phyloP scores from a whole-genome alignment of 1,140 invertebrate species.

The Armadillidium nasatum region DNA sequence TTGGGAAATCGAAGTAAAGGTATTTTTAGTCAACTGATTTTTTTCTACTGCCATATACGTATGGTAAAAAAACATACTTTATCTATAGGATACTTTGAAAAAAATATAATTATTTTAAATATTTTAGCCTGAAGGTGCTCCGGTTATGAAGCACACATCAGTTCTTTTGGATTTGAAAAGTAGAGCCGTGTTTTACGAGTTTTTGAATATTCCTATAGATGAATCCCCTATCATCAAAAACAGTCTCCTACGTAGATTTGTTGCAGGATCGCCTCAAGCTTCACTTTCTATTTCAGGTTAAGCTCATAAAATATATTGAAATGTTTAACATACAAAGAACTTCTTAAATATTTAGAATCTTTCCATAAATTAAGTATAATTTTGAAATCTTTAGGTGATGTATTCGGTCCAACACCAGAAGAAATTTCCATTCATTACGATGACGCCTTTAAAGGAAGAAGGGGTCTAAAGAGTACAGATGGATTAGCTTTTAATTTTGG shows the following conservation, averaged over 20 bases:
- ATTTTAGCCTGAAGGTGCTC: conserved; percentile 55
- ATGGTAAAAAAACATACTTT: too few species aligned
- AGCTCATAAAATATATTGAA: background rate
- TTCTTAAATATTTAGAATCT: background rate
- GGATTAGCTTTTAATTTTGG: conserved; percentile 59
- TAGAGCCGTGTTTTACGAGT: conserved; percentile 54
- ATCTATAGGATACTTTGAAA: too few species aligned
- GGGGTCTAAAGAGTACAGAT: conserved; percentile 49
- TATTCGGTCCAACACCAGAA: conserved; percentile 62
- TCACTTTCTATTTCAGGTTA: conserved; percentile 49
- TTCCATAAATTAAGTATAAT: background rate
- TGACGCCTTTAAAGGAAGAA: conserved; percentile 31
- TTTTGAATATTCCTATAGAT: conserved; percentile 58
- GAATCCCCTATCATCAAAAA: conserved; percentile 59
- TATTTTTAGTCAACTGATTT: background rate
- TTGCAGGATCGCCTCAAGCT: conserved; percentile 55
- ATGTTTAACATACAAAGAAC: background rate
- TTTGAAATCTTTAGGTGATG: conserved; percentile 51
- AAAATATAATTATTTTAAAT: background rate
- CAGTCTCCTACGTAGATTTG: conserved; percentile 55
- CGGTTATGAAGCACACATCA: conserved; percentile 58
- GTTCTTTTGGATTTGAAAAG: conserved; percentile 58
- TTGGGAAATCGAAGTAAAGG: background rate
- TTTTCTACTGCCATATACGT: too few species aligned
- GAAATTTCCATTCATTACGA: conserved; percentile 47